phyloP scores from a whole-genome alignment of 2,113 vertebrate species.

The Oenanthe oenanthe region DNA sequence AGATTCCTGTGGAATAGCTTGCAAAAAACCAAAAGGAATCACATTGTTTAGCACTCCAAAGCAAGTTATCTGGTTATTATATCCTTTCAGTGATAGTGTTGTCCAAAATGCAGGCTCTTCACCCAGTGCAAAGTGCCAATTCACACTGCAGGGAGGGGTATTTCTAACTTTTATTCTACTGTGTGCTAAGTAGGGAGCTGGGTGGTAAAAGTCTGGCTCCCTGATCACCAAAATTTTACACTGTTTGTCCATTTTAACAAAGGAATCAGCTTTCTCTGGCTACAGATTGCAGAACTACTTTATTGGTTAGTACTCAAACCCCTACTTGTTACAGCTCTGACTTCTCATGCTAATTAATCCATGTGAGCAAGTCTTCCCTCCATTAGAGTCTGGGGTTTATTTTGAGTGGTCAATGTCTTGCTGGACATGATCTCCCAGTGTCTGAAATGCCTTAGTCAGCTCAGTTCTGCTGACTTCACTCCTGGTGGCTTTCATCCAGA shows the following conservation, averaged over 20 bases:
- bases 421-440: fast-evolving
- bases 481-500: background rate
- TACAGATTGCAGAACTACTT: background rate
- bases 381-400: background rate
- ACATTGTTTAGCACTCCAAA: background rate
- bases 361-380: background rate
- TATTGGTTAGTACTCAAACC: background rate
- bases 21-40: background rate
- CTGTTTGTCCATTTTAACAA: background rate
- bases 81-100: background rate
- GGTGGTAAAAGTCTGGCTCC: background rate
- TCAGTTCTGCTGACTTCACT: background rate
- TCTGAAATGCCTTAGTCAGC: background rate
- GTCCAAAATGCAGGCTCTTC: fast-evolving
- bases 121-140: background rate
- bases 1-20: background rate
- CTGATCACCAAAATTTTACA: background rate
- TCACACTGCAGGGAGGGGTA: background rate
- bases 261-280: background rate
- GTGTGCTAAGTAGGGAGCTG: background rate
- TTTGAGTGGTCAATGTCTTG: too few species aligned
- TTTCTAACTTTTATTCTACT: background rate
- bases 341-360: background rate
- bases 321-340: background rate
- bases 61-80: background rate